These are phyloP conservation scores for Leptopilina drosophilae DNA, from an alignment of 2,888 invertebrate genomes.

Conservation along the genomic window DNA sequence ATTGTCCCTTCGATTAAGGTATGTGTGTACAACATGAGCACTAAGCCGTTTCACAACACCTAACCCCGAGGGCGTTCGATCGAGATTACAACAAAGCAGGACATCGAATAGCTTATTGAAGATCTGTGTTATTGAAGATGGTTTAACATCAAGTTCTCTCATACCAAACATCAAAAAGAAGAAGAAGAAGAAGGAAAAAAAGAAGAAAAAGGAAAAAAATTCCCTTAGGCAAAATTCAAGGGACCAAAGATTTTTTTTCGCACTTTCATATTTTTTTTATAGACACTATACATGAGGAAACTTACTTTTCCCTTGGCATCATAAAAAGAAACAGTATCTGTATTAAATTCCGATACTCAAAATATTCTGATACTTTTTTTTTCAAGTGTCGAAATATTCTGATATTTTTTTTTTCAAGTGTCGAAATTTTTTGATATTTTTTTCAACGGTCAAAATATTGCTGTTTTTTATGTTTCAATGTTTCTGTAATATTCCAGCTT, in stretches of 20 bases:
- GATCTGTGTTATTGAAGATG: slow-evolving; percentile 17
- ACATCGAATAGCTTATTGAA: slow-evolving; percentile 34
- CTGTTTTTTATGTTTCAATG: too few relatives aligned
- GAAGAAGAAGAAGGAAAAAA: too few relatives aligned
- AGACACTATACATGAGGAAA: not conserved
- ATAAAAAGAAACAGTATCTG: not conserved
- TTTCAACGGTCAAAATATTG: too few relatives aligned
- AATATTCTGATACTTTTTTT: not conserved
- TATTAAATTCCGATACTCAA: too few relatives aligned
- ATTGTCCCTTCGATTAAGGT: slow-evolving; percentile 20
- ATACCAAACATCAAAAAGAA: not conserved
- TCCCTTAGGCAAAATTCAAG: not conserved
- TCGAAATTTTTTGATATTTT: too few relatives aligned
- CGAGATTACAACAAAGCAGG: slow-evolving; percentile 29
- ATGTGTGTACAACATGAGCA: slow-evolving; percentile 9
- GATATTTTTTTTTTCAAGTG: too few relatives aligned
- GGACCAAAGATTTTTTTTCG: not conserved
- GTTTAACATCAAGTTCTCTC: slow-evolving; percentile 15
- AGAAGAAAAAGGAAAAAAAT: not conserved
- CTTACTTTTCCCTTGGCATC: not conserved
- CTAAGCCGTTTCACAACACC: slow-evolving; percentile 32
- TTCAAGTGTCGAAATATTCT: not conserved
- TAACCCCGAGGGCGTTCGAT: slow-evolving; percentile 22
- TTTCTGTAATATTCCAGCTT: too few relatives aligned
- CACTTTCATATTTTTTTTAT: not conserved